Percentiles rank a stretch among this genome's conserved stretches.
phyloP scores from a whole-genome alignment of 2,797 vertebrate genomes.

The Petrocephalus sullivani region DNA sequence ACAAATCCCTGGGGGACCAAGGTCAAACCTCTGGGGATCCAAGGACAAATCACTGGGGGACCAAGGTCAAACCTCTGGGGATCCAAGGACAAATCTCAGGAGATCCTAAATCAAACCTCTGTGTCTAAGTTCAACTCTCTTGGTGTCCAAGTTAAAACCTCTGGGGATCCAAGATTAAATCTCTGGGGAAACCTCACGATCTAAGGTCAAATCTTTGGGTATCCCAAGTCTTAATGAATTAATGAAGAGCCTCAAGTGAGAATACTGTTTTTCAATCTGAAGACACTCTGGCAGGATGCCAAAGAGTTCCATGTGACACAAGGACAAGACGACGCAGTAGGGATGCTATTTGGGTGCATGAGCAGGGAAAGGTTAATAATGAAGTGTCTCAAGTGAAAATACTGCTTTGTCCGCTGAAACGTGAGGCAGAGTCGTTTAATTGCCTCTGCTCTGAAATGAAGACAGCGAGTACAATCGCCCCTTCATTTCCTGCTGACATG shows the following conservation, averaged over 20 bases:
- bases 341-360: not conserved
- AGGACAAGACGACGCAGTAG: not conserved
- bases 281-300: not conserved
- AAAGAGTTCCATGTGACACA: not conserved
- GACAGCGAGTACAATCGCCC: not conserved
- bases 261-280: not conserved
- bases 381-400: not conserved
- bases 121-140: too few species aligned
- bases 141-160: too few species aligned
- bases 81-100: too few species aligned
- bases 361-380: not conserved
- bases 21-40: too few species aligned
- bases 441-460: conserved; percentile 9
- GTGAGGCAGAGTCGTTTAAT: not conserved
- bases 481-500: not conserved
- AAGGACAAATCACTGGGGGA: too few species aligned
- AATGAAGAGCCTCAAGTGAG: not conserved
- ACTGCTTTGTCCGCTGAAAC: not conserved
- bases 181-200: too few species aligned
- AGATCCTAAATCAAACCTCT: too few species aligned
- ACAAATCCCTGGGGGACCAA: too few species aligned
- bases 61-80: too few species aligned
- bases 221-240: not conserved
- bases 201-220: not conserved
- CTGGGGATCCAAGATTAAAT: too few species aligned